These are phyloP conservation scores for Gavialis gangeticus DNA, from an alignment of 2,113 vertebrate genomes.

Conservation along the genomic window DNA sequence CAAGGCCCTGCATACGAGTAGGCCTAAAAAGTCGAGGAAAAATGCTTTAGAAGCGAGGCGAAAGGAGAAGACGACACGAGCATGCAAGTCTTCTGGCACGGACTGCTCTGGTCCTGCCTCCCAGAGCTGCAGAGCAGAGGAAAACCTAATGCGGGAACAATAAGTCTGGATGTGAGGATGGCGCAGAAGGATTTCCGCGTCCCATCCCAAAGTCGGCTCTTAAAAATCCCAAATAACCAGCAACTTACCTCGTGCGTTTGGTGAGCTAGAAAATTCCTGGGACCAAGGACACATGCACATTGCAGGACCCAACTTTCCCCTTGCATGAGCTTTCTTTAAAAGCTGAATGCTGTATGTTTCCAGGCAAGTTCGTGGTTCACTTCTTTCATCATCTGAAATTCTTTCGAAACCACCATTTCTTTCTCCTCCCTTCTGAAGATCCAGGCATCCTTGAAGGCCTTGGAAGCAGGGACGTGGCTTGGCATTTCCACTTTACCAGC, in stretches of 20 bases:
- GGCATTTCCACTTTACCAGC: too few species aligned
- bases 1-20: background rate
- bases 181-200: background rate
- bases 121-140: background rate
- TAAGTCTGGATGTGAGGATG: background rate
- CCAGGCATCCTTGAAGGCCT: background rate
- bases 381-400: conserved; percentile 14
- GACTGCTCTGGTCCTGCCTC: background rate
- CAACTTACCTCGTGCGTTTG: background rate
- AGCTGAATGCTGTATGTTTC: background rate
- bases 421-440: background rate
- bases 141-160: background rate
- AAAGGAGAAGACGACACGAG: background rate
- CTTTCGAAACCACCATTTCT: conserved; percentile 26
- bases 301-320: background rate
- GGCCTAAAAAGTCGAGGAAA: background rate
- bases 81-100: background rate
- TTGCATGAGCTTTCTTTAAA: background rate
- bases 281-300: background rate
- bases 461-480: conserved; percentile 1
- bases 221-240: background rate
- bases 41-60: background rate
- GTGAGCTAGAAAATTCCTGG: background rate
- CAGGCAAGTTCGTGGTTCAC: background rate
- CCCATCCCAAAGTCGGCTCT: background rate